Evolutionary conservation across 2,888 invertebrate species (phyloP), one percentile per base, ranked within the genome.

Genomic region (Mimachlamys varia): DNA sequence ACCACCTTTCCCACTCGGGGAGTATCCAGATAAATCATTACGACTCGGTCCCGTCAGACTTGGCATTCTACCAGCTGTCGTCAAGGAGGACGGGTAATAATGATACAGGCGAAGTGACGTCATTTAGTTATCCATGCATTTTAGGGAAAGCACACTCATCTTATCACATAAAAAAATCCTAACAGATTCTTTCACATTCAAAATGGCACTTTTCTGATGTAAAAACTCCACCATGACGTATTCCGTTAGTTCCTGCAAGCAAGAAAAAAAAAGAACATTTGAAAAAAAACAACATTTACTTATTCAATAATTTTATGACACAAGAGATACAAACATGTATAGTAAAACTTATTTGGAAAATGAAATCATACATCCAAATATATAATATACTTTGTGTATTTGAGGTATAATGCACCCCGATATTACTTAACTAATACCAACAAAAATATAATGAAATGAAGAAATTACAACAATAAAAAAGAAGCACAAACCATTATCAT

Each of bases 91-190:
- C 4, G 62, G 62, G n/a, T 22, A 5, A 62, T 53, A 19, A 10
- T 19, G 13, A 19, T 76, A 76, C 33, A 76, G 13, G 27, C 76
- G 76, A 76, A 76, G 27, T 76, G 76, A 76, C 76, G 76, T 76
- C 76, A 76, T 76, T 76, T 76, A 76, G 76, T 76, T 76, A 76
- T 76, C 76, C 76, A 76, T 76, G 76, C 12, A 22, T 22, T 76
- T 27, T 76, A 33, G 76, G 22, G 27, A 76, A 27, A 12, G 13
- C 76, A 0, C 13, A 1, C 76, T 22, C 76, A 76, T 53, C 76
- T 10, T 62, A 7, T 0, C 76, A 33, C 76, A 76, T 4, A 27
- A 4, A 76, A 76, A 33, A 76, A 33, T 76, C 33, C 76, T 76
- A 76, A 76, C 19, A 22, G 7, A 15, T 7, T 33, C 19, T 27